Percentiles rank a stretch among this genome's conserved stretches.
Evolutionary conservation across 2,888 invertebrate genomes (phyloP).

Genomic region (Metacarcinus magister): DNA sequence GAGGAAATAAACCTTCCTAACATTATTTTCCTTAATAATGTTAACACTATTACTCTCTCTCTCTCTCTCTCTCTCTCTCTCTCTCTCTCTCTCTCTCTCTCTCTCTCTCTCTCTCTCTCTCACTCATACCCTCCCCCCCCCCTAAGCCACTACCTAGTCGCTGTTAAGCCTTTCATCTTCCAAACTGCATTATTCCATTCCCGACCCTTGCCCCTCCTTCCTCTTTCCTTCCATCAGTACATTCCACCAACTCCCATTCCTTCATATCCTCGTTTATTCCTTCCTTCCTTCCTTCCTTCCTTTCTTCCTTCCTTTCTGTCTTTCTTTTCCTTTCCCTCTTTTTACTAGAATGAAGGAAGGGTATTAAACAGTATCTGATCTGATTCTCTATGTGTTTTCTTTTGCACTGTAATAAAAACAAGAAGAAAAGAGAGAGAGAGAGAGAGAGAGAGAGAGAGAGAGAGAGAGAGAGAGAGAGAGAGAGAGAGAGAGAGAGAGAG

Average conservation of each 20-base stretch:
- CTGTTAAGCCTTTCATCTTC: background rate
- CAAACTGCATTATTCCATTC: conserved; percentile 10
- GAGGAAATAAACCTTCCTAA: no score
- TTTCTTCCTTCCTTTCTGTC: background rate
- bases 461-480: no score
- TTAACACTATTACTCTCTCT: no score
- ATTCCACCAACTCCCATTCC: background rate
- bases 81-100: no score
- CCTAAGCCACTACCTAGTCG: background rate
- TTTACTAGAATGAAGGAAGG: background rate
- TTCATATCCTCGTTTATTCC: no score
- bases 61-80: no score
- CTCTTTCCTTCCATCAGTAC: background rate
- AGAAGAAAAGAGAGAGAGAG: background rate
- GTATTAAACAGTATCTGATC: no score
- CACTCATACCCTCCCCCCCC: background rate
- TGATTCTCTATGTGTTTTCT: no score
- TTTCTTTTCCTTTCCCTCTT: background rate
- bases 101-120: no score
- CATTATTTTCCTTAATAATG: no score
- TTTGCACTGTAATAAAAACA: no score
- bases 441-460: background rate
- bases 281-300: background rate
- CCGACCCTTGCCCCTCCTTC: background rate
- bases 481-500: no score